Percentiles rank a stretch among this genome's conserved stretches.
Conservation (phyloP, 2,888 invertebrate species). For the Papilio elwesi region DNA sequence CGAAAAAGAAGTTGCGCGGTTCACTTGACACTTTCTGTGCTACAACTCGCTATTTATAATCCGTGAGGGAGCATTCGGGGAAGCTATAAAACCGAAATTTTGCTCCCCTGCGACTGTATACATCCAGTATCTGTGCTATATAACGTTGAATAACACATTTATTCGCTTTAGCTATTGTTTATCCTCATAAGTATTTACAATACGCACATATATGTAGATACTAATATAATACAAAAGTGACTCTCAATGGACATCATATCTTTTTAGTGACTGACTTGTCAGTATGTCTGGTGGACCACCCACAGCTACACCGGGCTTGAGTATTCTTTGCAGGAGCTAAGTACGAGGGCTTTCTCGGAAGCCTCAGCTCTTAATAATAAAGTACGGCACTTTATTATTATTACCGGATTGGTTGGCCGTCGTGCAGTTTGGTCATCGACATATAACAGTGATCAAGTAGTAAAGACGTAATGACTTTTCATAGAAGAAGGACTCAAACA, state of each 20-base stretch:
- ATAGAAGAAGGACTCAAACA: background rate
- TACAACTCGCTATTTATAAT: conserved; percentile 65
- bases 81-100: conserved; percentile 64
- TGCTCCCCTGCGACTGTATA: conserved; percentile 66
- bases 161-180: conserved; percentile 10
- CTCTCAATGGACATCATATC: background rate
- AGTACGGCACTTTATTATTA: no score
- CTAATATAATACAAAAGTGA: background rate
- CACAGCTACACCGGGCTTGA: no score
- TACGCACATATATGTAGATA: background rate
- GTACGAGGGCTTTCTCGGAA: no score
- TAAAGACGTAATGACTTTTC: background rate
- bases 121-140: conserved; percentile 6
- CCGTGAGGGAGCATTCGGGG: conserved; percentile 64
- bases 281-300: background rate
- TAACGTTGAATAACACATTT: conserved; percentile 30
- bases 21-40: conserved; percentile 61
- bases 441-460: background rate
- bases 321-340: no score
- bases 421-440: no score
- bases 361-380: no score
- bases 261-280: no score
- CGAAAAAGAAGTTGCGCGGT: conserved; percentile 48
- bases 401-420: no score
- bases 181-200: background rate